Evolutionary conservation across 1,140 invertebrate genomes (phyloP), one percentile per base, ranked within the genome.

Genomic region (Diprion similis): DNA sequence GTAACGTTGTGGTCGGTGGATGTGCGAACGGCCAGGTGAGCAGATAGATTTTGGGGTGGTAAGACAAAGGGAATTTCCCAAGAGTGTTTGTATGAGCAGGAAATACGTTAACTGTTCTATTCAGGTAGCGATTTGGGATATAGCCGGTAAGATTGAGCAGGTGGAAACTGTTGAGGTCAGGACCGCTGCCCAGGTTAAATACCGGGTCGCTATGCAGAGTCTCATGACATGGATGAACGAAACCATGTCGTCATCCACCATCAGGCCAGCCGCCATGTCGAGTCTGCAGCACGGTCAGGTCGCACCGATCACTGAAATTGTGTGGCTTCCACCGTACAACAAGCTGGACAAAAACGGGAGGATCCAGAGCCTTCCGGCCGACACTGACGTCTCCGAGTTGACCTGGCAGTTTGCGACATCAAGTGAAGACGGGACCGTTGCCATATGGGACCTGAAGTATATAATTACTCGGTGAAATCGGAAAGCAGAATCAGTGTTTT

Each of bases 101-200:
- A 37, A 37, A 37, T 37, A 37, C 24, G 24, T 37, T 37, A 37
- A 37, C 24, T 37, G 24, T 37, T 37, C 0, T 66, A 69, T 70
- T 13, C 24, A 93, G 88, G 84, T 95, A 17, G 86, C 93, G 24
- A 75, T 95, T 18, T 95, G 94, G 94, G 92, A 95, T 82, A 87
- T 95, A 51, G 90, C 89, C 8, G 91, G 92, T 70, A 92, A 92
- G 79, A 87, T 94, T 67, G 89, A 93, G 77, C 89, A 90, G 76
- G 86, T 92, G 0, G 92, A 94, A 75, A 87, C 86, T 48, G 86
- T 91, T 37, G 88, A 91, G 80, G 89, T 91, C n/a, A 78, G 91
- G n/a, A 92, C 91, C 67, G 84, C 90, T 51, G 88, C 87, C 0
- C 91, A 93, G 82, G 86, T 90, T 77, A 92, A 90, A 76, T 92